Conservation (phyloP, 2,888 invertebrate species). For the Drosophila siamana region DNA sequence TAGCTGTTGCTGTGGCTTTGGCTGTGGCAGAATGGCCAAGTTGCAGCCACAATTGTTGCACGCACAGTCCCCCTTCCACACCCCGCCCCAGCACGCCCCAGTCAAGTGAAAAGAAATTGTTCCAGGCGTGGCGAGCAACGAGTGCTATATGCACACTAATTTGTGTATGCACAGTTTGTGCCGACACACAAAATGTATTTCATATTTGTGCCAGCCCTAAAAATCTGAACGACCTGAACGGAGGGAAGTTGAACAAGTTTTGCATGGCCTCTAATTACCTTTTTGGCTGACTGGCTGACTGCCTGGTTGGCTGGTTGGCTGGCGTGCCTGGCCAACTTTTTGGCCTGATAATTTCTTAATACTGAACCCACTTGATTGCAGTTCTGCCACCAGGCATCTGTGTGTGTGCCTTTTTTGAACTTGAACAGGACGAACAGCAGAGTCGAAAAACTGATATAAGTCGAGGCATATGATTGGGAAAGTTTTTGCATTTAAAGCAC, state of each 20-base stretch:
- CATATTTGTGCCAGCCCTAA: slow-evolving; percentile 38
- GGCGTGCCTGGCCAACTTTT: slow-evolving; percentile 51
- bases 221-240: neutral
- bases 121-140: slow-evolving; percentile 34
- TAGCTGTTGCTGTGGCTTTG: slow-evolving; percentile 32
- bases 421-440: neutral
- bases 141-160: neutral
- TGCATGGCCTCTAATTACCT: slow-evolving; percentile 67
- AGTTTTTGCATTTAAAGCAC: slow-evolving; percentile 5
- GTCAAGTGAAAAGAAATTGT: slow-evolving; percentile 62
- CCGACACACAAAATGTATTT: slow-evolving; percentile 35
- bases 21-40: slow-evolving; percentile 54
- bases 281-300: slow-evolving; percentile 12
- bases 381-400: slow-evolving; percentile 13
- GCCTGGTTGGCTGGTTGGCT: slow-evolving; percentile 16
- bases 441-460: slow-evolving; percentile 19
- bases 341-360: slow-evolving; percentile 69
- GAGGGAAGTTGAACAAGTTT: slow-evolving; percentile 35
- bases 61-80: no score
- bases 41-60: slow-evolving; percentile 75
- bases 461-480: slow-evolving; percentile 8
- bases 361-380: slow-evolving; percentile 44
- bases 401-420: slow-evolving; percentile 13
- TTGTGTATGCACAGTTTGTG: slow-evolving; percentile 26
- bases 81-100: no score